Evolutionary conservation across 2,888 invertebrate species (phyloP).

Genomic region (Hemithea aestivaria): DNA sequence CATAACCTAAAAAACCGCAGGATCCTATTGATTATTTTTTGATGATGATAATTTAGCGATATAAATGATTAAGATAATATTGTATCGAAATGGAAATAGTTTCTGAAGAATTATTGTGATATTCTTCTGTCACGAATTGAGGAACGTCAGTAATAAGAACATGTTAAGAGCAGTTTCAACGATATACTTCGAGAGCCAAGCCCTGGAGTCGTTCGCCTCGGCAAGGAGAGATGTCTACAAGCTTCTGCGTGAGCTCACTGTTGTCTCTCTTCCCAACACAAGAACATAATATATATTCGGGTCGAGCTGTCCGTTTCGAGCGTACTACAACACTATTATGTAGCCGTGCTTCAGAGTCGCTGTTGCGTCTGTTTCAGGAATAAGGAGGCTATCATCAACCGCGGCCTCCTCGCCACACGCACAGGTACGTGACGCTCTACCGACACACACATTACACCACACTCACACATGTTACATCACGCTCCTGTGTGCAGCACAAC

Average conservation of each 20-base stretch:
- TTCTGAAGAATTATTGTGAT: slow-evolving; percentile 1
- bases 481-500: no score
- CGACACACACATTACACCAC: no score
- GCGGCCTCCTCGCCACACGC: background rate
- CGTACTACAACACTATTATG: no score
- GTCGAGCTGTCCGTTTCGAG: no score
- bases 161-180: slow-evolving; percentile 58
- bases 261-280: background rate
- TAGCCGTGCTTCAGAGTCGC: no score
- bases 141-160: background rate
- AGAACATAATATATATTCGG: no score
- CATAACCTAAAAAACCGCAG: background rate
- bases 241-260: slow-evolving; percentile 32
- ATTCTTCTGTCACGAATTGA: background rate
- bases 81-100: slow-evolving; percentile 35
- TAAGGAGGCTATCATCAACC: slow-evolving; percentile 16
- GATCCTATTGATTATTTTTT: slow-evolving; percentile 21
- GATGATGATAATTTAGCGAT: slow-evolving; percentile 16
- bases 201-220: slow-evolving; percentile 40
- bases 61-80: no score
- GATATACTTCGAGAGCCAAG: slow-evolving; percentile 47
- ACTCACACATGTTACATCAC: no score
- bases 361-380: slow-evolving; percentile 15
- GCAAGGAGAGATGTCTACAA: slow-evolving; percentile 48
- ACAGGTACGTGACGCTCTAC: slow-evolving; percentile 20